Evolutionary conservation across 1,140 invertebrate species (phyloP).

Genomic region (Scaptomyza pallida): DNA sequence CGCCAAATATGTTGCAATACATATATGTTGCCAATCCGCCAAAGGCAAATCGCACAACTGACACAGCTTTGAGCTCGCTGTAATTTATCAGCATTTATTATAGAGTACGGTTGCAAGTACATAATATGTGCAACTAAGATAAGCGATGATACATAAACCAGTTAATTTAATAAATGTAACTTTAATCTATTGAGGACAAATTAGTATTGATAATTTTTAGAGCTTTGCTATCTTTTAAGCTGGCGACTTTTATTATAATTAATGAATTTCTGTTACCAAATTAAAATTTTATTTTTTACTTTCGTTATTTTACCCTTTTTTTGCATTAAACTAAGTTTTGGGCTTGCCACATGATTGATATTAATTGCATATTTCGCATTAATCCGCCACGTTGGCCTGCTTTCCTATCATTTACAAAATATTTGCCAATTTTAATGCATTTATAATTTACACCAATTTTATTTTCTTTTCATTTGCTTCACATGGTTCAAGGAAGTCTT

Average conservation of each 20-base stretch:
- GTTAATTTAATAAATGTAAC: not conserved
- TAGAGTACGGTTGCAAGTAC: not conserved
- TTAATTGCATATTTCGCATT: constrained; percentile 25
- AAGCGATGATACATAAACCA: not conserved
- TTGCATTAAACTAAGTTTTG: not conserved
- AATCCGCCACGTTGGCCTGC: constrained; percentile 3
- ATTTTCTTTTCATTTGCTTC: not conserved
- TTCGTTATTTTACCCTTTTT: not conserved
- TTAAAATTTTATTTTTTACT: not conserved
- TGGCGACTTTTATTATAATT: not conserved
- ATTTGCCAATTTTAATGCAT: constrained; percentile 29
- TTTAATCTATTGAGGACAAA: not conserved
- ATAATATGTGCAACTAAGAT: not conserved
- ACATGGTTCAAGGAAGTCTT: constrained; percentile 11
- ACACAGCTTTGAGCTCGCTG: constrained; percentile 6
- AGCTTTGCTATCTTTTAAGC: too few species aligned
- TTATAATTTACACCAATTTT: constrained; percentile 34
- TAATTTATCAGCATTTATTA: constrained; percentile 61
- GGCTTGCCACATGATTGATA: constrained; percentile 6
- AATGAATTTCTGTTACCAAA: not conserved
- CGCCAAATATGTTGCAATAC: constrained; percentile 67
- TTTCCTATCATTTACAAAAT: constrained; percentile 24
- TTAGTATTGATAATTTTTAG: too few species aligned
- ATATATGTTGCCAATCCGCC: constrained; percentile 56
- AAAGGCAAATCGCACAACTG: constrained; percentile 28